Conservation (phyloP, 1,140 invertebrate genomes). For the Aphelinus atriplicis region DNA sequence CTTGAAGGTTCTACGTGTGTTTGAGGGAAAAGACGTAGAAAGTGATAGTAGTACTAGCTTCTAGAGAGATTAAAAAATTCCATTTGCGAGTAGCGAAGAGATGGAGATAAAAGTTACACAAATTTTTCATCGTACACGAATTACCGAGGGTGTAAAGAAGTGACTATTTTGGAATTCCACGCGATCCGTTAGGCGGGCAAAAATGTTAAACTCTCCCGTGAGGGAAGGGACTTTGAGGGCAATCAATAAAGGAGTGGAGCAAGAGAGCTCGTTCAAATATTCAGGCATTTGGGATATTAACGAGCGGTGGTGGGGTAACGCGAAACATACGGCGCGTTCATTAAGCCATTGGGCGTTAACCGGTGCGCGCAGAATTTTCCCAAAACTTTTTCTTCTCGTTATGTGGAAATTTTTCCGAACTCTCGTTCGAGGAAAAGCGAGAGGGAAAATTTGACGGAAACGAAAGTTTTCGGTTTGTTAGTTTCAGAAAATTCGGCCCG, state of each 20-base stretch:
- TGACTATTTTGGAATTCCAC: slow-evolving; percentile 22
- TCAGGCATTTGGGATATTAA: slow-evolving; percentile 24
- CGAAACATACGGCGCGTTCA: slow-evolving; percentile 15
- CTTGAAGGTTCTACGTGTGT: too few species aligned
- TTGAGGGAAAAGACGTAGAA: too few species aligned
- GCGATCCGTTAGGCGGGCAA: slow-evolving; percentile 18
- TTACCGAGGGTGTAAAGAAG: too few species aligned
- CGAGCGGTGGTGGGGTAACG: slow-evolving; percentile 1
- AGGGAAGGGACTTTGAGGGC: neutral
- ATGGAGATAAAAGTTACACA: too few species aligned
- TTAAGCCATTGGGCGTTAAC: slow-evolving; percentile 9
- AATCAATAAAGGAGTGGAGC: slow-evolving; percentile 20
- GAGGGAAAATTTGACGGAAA: neutral
- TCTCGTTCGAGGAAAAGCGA: neutral
- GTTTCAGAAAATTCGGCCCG: too few species aligned
- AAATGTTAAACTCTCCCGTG: slow-evolving; percentile 15
- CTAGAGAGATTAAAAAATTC: too few species aligned
- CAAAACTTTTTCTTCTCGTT: neutral
- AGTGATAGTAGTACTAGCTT: too few species aligned
- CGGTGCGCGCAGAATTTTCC: neutral
- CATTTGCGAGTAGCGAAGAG: too few species aligned
- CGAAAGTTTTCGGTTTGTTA: too few species aligned
- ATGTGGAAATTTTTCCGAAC: too few species aligned
- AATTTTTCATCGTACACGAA: too few species aligned
- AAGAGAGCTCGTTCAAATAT: slow-evolving; percentile 18